Base-by-base conservation (phyloP, 2,888 invertebrate genomes). In the Exephanes ischioxanthus region DNA sequence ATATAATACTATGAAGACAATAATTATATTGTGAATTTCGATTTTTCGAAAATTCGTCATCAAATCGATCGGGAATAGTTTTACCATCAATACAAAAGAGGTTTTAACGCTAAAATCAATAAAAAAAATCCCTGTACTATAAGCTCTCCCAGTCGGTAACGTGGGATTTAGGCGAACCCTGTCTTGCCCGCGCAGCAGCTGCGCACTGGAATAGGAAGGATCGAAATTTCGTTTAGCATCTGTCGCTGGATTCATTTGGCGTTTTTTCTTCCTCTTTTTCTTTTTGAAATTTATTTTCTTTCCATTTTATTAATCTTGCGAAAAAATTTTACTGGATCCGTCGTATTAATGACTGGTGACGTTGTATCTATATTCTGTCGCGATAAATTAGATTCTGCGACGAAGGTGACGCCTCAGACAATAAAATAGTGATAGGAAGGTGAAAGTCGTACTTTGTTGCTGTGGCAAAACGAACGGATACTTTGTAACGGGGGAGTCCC, bases 151-250 rank as follows among this genome's bases (percentile, higher is more conserved):
- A 88, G 92, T 91, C 90, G 92, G 90, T 92, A 93, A 92, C 89
- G 88, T 78, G 88, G 86, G 80, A 88, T 90, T 93, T 93, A 92
- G 93, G 93, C 91, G 92, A 84, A 86, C 72, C 84, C 93, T 92
- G 72, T 90, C 89, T 93, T 93, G 90, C 91, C 92, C 87, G 87
- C 90, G 77, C 84, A 91, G 92, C 91, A 91, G 90, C 89, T 88
- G 89, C 87, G 83, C 72, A 79, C 87, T 72, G 70, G 85, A 84
- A 84, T 83, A 89, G 79, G 82, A 91, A 88, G 81, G 78, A 82
- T 79, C 87, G 85, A 90, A 90, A 90, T 90, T 92, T 91, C 88
- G 88, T 86, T 86, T 85, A 86, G 89, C 90, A 90, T 92, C 90
- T 91, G 91, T 92, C 92, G 91, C 90, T 90, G 86, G 82, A 89